phyloP scores from a whole-genome alignment of 2,797 vertebrate genomes.

The Nannoperca obscura region DNA sequence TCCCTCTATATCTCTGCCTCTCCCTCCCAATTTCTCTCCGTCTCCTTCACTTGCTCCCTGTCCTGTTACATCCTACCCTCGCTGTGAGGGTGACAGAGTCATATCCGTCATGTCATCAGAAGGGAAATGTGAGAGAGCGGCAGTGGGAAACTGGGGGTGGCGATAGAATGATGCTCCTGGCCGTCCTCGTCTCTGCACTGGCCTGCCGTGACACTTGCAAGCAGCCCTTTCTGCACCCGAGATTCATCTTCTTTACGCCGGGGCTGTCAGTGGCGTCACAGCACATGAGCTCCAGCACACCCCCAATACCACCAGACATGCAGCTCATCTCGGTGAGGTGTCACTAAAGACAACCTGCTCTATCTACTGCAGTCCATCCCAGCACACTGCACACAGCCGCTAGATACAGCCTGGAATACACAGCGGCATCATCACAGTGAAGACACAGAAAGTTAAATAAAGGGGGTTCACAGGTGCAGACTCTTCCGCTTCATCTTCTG shows the following conservation, averaged over 20 bases:
- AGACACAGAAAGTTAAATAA: slow-evolving; percentile 42
- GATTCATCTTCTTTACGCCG: slow-evolving; percentile 81
- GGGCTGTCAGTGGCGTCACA: slow-evolving; percentile 71
- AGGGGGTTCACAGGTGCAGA: slow-evolving; percentile 58
- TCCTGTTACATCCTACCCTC: slow-evolving; percentile 68
- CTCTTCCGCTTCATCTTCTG: slow-evolving; percentile 45
- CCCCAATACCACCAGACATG: slow-evolving; percentile 48
- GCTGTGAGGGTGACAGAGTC: slow-evolving; percentile 69
- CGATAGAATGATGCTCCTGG: slow-evolving; percentile 73
- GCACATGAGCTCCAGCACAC: slow-evolving; percentile 34
- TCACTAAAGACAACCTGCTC: slow-evolving; percentile 54
- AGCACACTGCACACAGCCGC: slow-evolving; percentile 15
- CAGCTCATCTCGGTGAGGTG: slow-evolving; percentile 51
- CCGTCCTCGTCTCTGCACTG: slow-evolving; percentile 52
- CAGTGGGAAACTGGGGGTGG: slow-evolving; percentile 63
- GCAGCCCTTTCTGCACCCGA: slow-evolving; percentile 57
- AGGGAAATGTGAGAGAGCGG: slow-evolving; percentile 68
- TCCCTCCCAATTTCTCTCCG: slow-evolving; percentile 57
- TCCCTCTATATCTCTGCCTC: slow-evolving; percentile 51
- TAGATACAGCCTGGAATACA: background rate
- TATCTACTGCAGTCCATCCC: slow-evolving; percentile 34
- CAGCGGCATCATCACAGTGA: slow-evolving; percentile 4
- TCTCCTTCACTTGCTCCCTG: slow-evolving; percentile 75
- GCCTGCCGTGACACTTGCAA: slow-evolving; percentile 63
- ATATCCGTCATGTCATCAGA: slow-evolving; percentile 83